These are phyloP conservation scores for Polyommatus iphigenia DNA, from an alignment of 2,888 invertebrate genomes.

Conservation along the genomic window DNA sequence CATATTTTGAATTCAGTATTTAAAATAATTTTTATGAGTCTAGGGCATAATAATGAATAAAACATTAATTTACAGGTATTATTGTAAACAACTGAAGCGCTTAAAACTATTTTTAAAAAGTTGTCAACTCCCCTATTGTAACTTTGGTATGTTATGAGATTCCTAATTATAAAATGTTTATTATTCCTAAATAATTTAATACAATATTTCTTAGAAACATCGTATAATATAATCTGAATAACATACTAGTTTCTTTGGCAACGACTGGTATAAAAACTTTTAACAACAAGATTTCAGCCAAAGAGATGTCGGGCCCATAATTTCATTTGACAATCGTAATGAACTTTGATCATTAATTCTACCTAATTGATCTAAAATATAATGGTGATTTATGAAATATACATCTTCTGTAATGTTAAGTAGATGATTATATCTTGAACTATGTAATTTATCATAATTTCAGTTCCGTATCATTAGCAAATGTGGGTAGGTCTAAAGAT, in stretches of 20 bases:
- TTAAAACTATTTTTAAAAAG: too few species aligned
- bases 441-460: not conserved
- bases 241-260: not conserved
- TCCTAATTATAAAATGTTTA: not conserved
- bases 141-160: not conserved
- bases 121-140: too few species aligned
- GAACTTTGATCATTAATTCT: not conserved
- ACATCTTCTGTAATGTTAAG: not conserved
- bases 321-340: not conserved
- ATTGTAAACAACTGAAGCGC: too few species aligned
- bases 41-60: too few species aligned
- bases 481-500: not conserved
- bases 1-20: too few species aligned
- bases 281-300: not conserved
- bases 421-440: not conserved
- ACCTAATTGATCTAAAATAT: too few species aligned
- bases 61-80: too few species aligned
- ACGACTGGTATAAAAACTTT: not conserved
- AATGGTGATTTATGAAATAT: not conserved
- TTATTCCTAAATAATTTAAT: too few species aligned
- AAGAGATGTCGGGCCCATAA: not conserved
- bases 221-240: not conserved
- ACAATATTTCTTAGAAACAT: not conserved
- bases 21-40: too few species aligned
- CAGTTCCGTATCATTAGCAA: not conserved